phyloP scores from a whole-genome alignment of 2,888 invertebrate species.

The Torymus tubicola region DNA sequence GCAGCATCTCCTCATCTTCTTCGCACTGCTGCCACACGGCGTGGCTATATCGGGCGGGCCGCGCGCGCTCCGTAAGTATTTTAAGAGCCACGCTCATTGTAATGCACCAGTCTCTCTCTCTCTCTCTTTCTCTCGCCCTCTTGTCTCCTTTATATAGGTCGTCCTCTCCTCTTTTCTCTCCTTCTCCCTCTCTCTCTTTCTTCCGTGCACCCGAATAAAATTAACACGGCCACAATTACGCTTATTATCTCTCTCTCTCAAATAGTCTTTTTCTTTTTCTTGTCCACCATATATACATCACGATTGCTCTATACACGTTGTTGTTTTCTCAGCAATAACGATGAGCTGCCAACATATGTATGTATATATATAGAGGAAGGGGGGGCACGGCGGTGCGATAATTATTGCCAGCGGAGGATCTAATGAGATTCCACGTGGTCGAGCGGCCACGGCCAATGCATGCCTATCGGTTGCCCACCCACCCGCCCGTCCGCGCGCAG shows the following conservation, averaged over 20 bases:
- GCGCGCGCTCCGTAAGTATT: constrained; percentile 23
- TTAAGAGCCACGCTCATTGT: constrained; percentile 47
- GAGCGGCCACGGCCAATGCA: constrained; percentile 4
- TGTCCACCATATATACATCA: too few species aligned
- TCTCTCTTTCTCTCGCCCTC: neutral
- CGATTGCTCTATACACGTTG: too few species aligned
- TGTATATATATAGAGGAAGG: too few species aligned
- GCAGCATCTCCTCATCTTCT: too few species aligned
- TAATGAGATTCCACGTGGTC: constrained; percentile 52
- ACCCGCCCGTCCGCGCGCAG: neutral
- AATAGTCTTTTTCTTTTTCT: too few species aligned
- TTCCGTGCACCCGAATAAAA: constrained; percentile 47
- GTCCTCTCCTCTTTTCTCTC: neutral
- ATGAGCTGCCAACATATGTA: too few species aligned
- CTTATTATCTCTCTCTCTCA: constrained; percentile 34
- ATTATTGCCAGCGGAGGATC: constrained; percentile 42
- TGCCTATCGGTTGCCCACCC: constrained; percentile 52
- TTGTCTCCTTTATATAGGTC: neutral
- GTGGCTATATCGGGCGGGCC: constrained; percentile 41
- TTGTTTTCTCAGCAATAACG: too few species aligned
- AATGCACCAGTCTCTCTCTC: constrained; percentile 25
- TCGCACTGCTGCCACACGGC: neutral
- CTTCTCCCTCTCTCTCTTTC: neutral
- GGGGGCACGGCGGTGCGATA: neutral
- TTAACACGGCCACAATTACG: constrained; percentile 51